These are phyloP conservation scores for Tetraodon nigroviridis DNA, from an alignment of 2,113 vertebrate genomes.

Conservation along the genomic window DNA sequence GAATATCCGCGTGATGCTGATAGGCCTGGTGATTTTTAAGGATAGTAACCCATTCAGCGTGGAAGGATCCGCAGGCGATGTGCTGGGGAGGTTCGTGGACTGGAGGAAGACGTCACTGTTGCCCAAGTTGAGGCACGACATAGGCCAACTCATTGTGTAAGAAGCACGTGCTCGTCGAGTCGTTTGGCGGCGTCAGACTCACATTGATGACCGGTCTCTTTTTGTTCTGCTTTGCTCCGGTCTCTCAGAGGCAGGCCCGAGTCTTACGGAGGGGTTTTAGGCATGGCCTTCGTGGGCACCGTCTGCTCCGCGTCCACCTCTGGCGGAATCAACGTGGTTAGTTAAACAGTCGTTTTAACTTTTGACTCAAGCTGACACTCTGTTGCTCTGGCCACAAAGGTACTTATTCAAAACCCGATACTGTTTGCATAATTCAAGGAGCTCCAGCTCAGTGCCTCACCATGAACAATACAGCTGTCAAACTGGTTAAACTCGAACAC, in stretches of 20 bases:
- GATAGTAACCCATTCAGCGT: slow-evolving; percentile 73
- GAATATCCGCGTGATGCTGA: slow-evolving; percentile 82
- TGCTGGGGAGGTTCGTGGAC: slow-evolving; percentile 73
- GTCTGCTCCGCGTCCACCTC: slow-evolving; percentile 73
- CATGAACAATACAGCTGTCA: slow-evolving; percentile 6
- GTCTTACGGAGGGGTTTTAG: slow-evolving; percentile 66
- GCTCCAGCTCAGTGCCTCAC: slow-evolving; percentile 2
- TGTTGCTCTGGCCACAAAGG: slow-evolving; percentile 3
- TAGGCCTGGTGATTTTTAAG: slow-evolving; percentile 79
- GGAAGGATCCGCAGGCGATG: slow-evolving; percentile 61
- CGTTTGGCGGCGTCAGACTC: neutral
- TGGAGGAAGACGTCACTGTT: slow-evolving; percentile 71
- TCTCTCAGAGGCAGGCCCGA: slow-evolving; percentile 63
- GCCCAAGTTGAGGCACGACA: slow-evolving; percentile 69
- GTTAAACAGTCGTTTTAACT: slow-evolving; percentile 39
- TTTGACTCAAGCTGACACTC: slow-evolving; percentile 18
- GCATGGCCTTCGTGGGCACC: slow-evolving; percentile 83
- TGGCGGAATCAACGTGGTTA: slow-evolving; percentile 82
- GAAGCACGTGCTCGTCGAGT: accelerated
- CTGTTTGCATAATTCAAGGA: slow-evolving; percentile 52
- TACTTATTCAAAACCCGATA: slow-evolving; percentile 42
- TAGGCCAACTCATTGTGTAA: slow-evolving; percentile 82
- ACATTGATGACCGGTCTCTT: neutral
- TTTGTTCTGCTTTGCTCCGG: neutral
- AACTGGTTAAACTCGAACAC: slow-evolving; percentile 28